phyloP scores from a whole-genome alignment of 2,113 vertebrate species.

The Emberiza fucata region DNA sequence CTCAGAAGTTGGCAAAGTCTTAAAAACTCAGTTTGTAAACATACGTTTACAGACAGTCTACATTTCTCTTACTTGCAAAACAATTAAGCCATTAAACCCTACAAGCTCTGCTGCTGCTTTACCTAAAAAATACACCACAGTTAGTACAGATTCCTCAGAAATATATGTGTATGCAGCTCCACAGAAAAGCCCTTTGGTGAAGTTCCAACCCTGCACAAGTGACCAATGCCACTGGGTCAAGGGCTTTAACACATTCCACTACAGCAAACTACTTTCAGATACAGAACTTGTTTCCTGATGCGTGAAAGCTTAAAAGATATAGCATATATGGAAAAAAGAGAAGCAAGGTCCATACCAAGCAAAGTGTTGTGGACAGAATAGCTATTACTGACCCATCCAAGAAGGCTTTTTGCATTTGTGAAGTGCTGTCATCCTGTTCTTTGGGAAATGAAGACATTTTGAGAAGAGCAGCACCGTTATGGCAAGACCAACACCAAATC shows the following conservation, averaged over 20 bases:
- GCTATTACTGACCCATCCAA: conserved; percentile 79
- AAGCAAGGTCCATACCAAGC: conserved; percentile 54
- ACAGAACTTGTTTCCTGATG: not conserved
- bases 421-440: conserved; percentile 78
- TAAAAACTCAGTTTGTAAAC: not conserved
- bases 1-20: not conserved
- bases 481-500: conserved; percentile 91
- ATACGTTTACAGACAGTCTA: not conserved
- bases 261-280: not conserved
- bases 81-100: not conserved
- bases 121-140: not conserved
- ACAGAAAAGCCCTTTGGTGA: not conserved
- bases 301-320: not conserved
- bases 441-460: conserved; percentile 81
- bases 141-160: not conserved
- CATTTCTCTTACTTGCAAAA: not conserved
- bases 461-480: conserved; percentile 82
- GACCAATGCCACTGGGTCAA: not conserved
- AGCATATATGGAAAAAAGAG: conserved; percentile 53
- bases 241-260: not conserved
- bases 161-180: rapidly evolving
- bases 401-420: conserved; percentile 78
- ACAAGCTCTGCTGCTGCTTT: not conserved
- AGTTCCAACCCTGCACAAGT: not conserved
- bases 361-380: conserved; percentile 48